A percentile compares a stretch with the other conserved stretches of the same genome.
Conservation (phyloP, 2,888 invertebrate genomes). For the Polymixis flavicincta region DNA sequence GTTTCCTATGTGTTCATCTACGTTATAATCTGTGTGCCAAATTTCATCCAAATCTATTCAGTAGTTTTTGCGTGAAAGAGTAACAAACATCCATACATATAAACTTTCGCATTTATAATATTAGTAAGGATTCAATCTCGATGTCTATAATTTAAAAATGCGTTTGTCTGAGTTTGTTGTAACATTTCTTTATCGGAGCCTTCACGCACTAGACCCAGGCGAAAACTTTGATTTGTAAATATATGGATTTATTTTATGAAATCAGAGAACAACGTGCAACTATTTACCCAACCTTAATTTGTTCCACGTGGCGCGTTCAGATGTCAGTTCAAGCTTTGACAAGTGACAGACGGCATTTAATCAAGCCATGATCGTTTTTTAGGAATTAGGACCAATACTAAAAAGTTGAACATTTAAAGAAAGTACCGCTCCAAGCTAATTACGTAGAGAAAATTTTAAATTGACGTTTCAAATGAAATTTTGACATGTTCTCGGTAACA, state of each 20-base stretch:
- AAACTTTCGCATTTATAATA: too few relatives aligned
- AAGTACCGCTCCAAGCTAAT: not conserved
- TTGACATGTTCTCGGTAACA: constrained; percentile 13
- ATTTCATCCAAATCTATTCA: too few relatives aligned
- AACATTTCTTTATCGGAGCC: not conserved
- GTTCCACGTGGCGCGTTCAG: not conserved
- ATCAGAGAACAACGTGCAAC: not conserved
- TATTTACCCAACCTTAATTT: not conserved
- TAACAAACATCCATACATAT: too few relatives aligned
- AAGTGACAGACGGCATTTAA: not conserved
- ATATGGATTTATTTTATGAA: not conserved
- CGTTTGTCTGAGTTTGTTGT: not conserved
- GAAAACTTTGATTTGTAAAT: not conserved
- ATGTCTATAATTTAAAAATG: not conserved
- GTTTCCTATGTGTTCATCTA: too few relatives aligned
- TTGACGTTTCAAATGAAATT: not conserved
- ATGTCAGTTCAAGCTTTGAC: not conserved
- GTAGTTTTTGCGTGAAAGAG: too few relatives aligned
- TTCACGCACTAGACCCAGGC: not conserved
- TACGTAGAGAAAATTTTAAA: not conserved
- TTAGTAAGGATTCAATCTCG: too few relatives aligned
- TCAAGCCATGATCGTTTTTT: not conserved
- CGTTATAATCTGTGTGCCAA: too few relatives aligned
- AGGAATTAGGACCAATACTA: not conserved
- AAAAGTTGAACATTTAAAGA: not conserved